Conservation (phyloP, 2,888 invertebrate genomes). For the Fissipunctia ypsillon region DNA sequence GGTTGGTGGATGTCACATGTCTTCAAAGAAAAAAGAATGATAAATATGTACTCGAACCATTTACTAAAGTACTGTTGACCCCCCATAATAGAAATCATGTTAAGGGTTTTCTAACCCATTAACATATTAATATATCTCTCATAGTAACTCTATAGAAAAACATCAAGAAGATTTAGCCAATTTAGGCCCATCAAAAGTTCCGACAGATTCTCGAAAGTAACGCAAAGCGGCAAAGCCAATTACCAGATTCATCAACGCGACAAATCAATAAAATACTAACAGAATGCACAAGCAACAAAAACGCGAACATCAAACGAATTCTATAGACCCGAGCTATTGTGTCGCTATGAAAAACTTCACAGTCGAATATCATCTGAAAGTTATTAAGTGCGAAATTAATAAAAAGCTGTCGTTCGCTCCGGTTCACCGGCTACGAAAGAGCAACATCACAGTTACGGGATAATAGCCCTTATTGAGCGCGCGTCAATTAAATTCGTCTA, state of each 20-base stretch:
- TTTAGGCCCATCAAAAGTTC: constrained; percentile 19
- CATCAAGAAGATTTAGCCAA: constrained; percentile 36
- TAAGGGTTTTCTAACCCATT: background rate
- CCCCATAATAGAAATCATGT: background rate
- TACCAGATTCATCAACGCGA: constrained; percentile 41
- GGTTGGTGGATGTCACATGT: too few species aligned
- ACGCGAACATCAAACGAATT: constrained; percentile 60
- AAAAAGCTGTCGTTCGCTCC: constrained; percentile 77
- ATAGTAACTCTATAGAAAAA: background rate
- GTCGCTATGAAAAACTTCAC: constrained; percentile 64
- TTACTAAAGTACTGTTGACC: background rate
- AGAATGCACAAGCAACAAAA: constrained; percentile 59
- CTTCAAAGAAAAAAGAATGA: too few species aligned
- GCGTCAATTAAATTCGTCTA: constrained; percentile 83
- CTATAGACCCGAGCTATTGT: constrained; percentile 57
- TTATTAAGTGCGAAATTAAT: constrained; percentile 83
- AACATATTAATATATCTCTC: too few species aligned
- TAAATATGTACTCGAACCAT: background rate
- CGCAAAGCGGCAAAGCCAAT: constrained; percentile 51
- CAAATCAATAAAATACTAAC: constrained; percentile 65
- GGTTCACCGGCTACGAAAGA: constrained; percentile 78
- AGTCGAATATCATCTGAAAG: constrained; percentile 64
- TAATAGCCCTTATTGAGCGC: constrained; percentile 78
- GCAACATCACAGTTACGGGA: constrained; percentile 73
- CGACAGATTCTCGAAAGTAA: background rate